Evolutionary conservation across 2,113 vertebrate genomes (phyloP).

Genomic region (Scolopax mira): DNA sequence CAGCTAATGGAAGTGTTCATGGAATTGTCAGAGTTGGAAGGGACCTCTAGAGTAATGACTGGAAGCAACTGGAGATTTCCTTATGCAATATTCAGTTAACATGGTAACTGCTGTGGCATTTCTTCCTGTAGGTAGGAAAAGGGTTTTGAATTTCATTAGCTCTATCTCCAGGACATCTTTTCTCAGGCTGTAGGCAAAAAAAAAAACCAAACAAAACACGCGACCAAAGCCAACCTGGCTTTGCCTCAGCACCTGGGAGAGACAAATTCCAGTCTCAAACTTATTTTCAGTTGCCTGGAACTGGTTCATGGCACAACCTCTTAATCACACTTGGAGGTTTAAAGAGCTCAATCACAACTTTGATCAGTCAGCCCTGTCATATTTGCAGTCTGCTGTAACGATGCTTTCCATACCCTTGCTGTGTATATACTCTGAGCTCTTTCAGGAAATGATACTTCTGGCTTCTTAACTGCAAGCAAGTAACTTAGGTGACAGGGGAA

Average conservation of each 20-base stretch:
- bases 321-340: background rate
- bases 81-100: background rate
- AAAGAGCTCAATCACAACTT: background rate
- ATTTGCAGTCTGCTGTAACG: background rate
- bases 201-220: background rate
- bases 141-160: background rate
- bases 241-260: background rate
- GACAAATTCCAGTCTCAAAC: background rate
- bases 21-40: no score
- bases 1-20: background rate
- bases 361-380: background rate
- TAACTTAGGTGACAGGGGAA: no score
- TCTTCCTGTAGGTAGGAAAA: background rate
- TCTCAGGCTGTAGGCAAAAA: background rate
- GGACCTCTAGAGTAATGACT: no score
- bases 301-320: background rate
- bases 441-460: background rate
- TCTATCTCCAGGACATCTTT: background rate
- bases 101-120: accelerated
- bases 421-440: background rate
- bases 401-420: background rate
- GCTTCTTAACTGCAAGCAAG: background rate
- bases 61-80: background rate
- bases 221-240: background rate
- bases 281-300: background rate